These are phyloP conservation scores for Sebastes dallii DNA, from an alignment of 2,797 vertebrate genomes.

Conservation along the genomic window DNA sequence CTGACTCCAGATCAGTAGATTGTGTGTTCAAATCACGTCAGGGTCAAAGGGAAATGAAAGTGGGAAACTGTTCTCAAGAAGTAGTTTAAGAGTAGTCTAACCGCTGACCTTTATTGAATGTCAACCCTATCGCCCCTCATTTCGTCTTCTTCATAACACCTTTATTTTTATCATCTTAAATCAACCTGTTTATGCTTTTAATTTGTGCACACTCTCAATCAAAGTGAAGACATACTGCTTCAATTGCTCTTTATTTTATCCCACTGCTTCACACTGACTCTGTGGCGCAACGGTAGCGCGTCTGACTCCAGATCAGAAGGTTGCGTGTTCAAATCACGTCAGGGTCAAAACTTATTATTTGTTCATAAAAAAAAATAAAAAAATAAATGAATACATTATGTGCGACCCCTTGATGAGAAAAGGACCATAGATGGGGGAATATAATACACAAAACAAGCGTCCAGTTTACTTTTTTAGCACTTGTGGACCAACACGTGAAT, in stretches of 20 bases:
- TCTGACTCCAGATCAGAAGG: conserved; percentile 6
- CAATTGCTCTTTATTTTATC: neutral
- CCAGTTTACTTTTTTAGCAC: neutral
- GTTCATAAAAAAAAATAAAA: neutral
- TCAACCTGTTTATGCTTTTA: neutral
- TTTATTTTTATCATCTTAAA: neutral
- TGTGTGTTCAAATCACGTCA: too few relatives aligned
- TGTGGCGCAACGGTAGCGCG: neutral
- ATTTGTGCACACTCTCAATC: neutral
- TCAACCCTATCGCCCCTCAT: neutral
- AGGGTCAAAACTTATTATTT: neutral
- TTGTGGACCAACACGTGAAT: neutral
- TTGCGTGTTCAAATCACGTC: neutral
- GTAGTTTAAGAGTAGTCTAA: neutral
- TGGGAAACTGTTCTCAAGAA: neutral
- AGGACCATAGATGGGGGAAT: too few relatives aligned
- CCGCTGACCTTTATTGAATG: neutral
- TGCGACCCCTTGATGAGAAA: neutral
- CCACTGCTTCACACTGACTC: neutral
- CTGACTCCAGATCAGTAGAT: too few relatives aligned
- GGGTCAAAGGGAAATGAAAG: too few relatives aligned
- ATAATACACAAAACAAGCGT: neutral
- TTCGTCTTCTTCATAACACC: neutral
- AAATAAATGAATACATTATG: neutral
- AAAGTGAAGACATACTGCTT: neutral